Base-by-base conservation (phyloP, 1,140 invertebrate genomes). In the Drosophila ananassae region DNA sequence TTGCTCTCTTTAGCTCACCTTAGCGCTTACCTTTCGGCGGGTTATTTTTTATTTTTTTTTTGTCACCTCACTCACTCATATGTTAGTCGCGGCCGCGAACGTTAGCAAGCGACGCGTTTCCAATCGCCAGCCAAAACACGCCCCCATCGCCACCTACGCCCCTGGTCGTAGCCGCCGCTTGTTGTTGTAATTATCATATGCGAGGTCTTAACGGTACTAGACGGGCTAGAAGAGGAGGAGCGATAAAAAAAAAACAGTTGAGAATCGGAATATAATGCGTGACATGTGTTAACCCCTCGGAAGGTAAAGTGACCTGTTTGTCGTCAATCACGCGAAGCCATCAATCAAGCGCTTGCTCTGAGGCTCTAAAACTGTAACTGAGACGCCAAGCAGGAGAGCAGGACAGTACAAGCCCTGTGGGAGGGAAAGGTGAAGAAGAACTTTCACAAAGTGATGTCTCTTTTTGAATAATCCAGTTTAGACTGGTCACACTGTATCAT, bases 11-110 rank as follows among this genome's bases (percentile, higher is more conserved):
- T 5, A 44, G 13, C 32, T 34, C 21, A 41, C n/a, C 24, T 22
- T 10, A 22, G 44, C 57, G 79, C 79, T 67, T 52, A 76, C 77
- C 76, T 80, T 81, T 77, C 50, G 12, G 12, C 56, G 46, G 2
- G 41, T 17, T 3, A 12, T 44, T 44, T 44, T 21, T 44, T 21
- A 21, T 21, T 13, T 46, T 8, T 39, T 73, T 71, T 61, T 60
- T 58, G 79, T 5, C 17, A 17, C 17, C 17, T 87, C 89, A 87
- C 71, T 87, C 79, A 89, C 84, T 87, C 83, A 83, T 87, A 79
- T 79, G 75, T 34, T 34, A 10, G 32, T 69, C 74, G 68, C 81
- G 78, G 32, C 66, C 74, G 68, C 81, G 78, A 78, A 66, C 78
- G 81, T 81, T 71, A 78, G 68, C 73, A 80, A 67, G 77, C 81